Conservation (phyloP, 1,140 invertebrate species). For the Brachionus angularis region DNA sequence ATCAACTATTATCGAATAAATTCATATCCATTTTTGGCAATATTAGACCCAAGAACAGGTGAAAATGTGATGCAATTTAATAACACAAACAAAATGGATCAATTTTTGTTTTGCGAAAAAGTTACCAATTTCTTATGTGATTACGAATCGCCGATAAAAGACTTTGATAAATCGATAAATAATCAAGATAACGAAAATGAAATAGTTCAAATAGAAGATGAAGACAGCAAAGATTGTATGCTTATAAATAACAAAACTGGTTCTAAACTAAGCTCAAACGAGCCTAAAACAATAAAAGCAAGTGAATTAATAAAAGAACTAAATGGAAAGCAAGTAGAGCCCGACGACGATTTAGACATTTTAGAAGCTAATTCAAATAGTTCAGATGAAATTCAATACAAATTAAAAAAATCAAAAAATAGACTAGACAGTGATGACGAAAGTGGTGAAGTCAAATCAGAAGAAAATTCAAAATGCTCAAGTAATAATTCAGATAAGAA, state of each 20-base stretch:
- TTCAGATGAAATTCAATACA: background rate
- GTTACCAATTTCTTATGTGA: conserved; percentile 40
- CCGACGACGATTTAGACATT: too few species aligned
- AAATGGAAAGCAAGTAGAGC: background rate
- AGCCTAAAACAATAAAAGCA: conserved; percentile 18
- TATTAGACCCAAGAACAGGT: conserved; percentile 73
- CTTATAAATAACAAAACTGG: background rate
- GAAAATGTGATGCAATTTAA: conserved; percentile 44
- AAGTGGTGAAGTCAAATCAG: background rate
- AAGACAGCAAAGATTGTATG: background rate
- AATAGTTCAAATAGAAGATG: background rate
- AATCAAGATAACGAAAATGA: background rate
- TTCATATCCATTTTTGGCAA: conserved; percentile 68
- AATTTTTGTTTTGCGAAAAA: conserved; percentile 39
- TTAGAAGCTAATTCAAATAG: too few species aligned
- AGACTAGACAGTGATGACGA: conserved; percentile 19
- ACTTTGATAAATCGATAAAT: background rate
- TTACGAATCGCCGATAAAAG: conserved; percentile 12
- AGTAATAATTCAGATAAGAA: too few species aligned
- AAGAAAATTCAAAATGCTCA: too few species aligned
- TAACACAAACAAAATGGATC: conserved; percentile 44
- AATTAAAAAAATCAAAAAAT: background rate
- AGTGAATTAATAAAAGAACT: conserved; percentile 15
- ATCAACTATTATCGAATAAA: conserved; percentile 68
- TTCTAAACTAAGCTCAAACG: too few species aligned